Evolutionary conservation across 2,113 vertebrate genomes (phyloP).

Genomic region (Equus przewalskii): DNA sequence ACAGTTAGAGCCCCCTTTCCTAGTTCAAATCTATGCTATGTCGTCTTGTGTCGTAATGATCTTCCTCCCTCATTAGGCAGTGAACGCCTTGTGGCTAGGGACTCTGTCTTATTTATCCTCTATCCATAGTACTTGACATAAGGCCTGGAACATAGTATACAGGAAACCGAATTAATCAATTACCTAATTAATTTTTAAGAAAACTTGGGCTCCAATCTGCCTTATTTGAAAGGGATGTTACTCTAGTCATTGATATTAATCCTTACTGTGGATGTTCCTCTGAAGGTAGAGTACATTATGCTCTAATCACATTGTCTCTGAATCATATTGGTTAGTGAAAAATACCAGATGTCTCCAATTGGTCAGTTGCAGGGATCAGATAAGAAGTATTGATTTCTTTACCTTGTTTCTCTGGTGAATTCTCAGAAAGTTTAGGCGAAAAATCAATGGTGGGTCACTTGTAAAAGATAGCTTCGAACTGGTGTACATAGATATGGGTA

Average conservation of each 20-base stretch:
- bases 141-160: neutral
- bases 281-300: neutral
- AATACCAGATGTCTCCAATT: neutral
- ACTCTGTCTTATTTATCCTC: neutral
- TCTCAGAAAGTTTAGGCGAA: neutral
- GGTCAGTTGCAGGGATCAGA: neutral
- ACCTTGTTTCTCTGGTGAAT: neutral
- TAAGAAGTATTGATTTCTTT: neutral
- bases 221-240: neutral
- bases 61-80: neutral
- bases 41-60: neutral
- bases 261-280: neutral
- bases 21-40: neutral
- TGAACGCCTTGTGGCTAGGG: neutral
- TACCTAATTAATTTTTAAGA: neutral
- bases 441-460: neutral
- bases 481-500: too few relatives aligned
- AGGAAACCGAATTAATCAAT: neutral
- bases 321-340: neutral
- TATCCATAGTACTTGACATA: neutral
- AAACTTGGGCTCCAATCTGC: neutral
- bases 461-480: neutral
- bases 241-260: neutral
- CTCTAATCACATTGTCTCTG: neutral
- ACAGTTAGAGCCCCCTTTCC: neutral